These are phyloP conservation scores for Cyprichromis sp. DNA, from an alignment of 2,113 vertebrate genomes.

Conservation along the genomic window DNA sequence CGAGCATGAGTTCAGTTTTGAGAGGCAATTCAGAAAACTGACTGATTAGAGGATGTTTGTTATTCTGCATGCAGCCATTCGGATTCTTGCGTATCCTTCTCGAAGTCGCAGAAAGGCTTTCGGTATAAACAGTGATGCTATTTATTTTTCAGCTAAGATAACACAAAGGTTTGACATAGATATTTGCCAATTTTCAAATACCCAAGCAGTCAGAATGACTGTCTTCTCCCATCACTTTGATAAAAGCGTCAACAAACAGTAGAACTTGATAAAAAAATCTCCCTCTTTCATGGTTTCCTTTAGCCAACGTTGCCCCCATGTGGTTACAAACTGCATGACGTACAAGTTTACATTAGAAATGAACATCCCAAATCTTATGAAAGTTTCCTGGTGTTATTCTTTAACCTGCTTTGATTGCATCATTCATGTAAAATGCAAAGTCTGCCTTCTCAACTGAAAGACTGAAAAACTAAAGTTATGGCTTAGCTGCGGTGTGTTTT, in stretches of 20 bases:
- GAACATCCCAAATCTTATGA: neutral
- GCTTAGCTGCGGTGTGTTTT: neutral
- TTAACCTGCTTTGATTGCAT: neutral
- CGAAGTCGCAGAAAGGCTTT: conserved; percentile 14
- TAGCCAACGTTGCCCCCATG: conserved; percentile 48
- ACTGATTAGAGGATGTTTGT: conserved; percentile 57
- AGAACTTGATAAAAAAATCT: neutral
- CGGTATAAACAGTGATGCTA: neutral
- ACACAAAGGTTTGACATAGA: neutral
- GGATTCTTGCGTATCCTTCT: conserved; percentile 13
- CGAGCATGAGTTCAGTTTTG: conserved; percentile 36
- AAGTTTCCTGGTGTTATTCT: neutral
- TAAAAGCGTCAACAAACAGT: conserved; percentile 2
- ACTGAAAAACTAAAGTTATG: neutral
- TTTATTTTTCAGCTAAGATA: conserved; percentile 1
- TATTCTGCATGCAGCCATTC: conserved; percentile 37
- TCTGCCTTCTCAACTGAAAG: neutral
- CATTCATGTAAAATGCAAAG: neutral
- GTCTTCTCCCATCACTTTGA: neutral
- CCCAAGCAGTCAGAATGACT: neutral
- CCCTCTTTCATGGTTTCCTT: neutral
- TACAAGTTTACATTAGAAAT: neutral
- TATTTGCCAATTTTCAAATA: neutral
- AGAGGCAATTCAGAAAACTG: conserved; percentile 10
- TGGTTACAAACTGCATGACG: conserved; percentile 5